Percentiles rank a stretch among this genome's conserved stretches.
Evolutionary conservation across 2,888 invertebrate species (phyloP).

Genomic region (Drosophila percnosoma): DNA sequence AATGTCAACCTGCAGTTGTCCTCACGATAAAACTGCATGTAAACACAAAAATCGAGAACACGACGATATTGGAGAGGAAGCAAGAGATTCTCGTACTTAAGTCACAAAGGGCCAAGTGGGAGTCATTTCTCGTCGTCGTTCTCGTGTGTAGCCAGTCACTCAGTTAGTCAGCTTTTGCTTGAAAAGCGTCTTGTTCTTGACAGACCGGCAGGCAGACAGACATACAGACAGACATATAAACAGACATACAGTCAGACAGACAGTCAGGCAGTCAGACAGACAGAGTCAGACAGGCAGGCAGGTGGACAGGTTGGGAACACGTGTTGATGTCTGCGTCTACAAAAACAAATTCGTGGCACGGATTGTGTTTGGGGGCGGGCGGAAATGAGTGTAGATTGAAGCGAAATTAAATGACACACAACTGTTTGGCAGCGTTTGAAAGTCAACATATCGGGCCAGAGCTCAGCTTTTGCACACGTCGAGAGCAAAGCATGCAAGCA

Average conservation of each 20-base stretch:
- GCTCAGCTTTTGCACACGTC: slow-evolving; percentile 29
- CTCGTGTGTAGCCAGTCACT: slow-evolving; percentile 45
- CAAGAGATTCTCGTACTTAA: slow-evolving; percentile 14
- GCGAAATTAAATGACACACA: slow-evolving; percentile 64
- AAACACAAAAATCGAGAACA: slow-evolving; percentile 55
- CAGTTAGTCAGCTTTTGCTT: slow-evolving; percentile 24
- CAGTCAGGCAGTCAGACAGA: slow-evolving; percentile 31
- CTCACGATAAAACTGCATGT: slow-evolving; percentile 45
- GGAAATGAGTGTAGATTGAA: slow-evolving; percentile 63
- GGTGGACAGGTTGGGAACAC: slow-evolving; percentile 43
- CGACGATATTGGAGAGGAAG: slow-evolving; percentile 12
- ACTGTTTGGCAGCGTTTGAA: slow-evolving; percentile 38
- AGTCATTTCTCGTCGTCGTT: slow-evolving; percentile 27
- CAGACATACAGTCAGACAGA: slow-evolving; percentile 27
- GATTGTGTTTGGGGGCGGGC: slow-evolving; percentile 29
- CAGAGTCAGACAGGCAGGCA: slow-evolving; percentile 39
- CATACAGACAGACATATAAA: slow-evolving; percentile 33
- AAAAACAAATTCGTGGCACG: slow-evolving; percentile 35
- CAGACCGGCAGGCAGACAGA: slow-evolving; percentile 35
- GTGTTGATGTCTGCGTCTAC: slow-evolving; percentile 63
- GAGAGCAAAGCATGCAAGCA: slow-evolving; percentile 62
- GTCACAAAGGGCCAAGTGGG: slow-evolving; percentile 45
- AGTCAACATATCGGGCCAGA: slow-evolving; percentile 9
- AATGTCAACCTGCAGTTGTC: slow-evolving; percentile 47
- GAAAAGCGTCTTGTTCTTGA: slow-evolving; percentile 51